Evolutionary conservation across 2,888 invertebrate species (phyloP).

Genomic region (Autographa gamma): DNA sequence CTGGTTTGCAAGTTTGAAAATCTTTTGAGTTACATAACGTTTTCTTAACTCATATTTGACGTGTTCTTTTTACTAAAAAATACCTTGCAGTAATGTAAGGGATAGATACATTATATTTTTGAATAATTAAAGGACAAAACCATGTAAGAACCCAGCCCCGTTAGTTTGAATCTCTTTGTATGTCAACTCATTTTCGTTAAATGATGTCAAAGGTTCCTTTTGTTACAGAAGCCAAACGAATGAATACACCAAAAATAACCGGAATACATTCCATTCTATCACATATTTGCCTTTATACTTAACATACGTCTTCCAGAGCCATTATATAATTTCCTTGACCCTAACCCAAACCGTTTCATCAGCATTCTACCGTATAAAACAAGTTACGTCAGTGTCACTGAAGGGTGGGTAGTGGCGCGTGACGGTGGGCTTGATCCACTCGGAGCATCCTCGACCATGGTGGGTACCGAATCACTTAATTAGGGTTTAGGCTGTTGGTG

Average conservation of each 20-base stretch:
- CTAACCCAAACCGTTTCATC: slow-evolving; percentile 14
- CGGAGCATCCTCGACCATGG: slow-evolving; percentile 47
- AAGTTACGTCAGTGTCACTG: slow-evolving; percentile 32
- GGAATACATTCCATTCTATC: neutral
- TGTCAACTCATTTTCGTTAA: too few relatives aligned
- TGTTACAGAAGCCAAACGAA: too few relatives aligned
- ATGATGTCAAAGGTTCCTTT: too few relatives aligned
- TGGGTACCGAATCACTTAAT: slow-evolving; percentile 43
- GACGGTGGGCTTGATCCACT: slow-evolving; percentile 31
- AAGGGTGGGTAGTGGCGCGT: slow-evolving; percentile 49
- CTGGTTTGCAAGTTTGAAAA: neutral
- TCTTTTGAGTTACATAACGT: neutral
- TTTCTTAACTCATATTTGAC: neutral
- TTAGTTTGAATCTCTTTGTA: too few relatives aligned
- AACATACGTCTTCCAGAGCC: neutral
- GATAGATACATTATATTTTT: too few relatives aligned
- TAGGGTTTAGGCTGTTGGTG: slow-evolving; percentile 28
- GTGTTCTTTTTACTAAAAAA: neutral
- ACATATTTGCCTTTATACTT: too few relatives aligned
- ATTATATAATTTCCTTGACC: neutral
- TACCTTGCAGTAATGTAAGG: neutral
- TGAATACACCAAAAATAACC: neutral
- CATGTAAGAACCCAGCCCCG: too few relatives aligned
- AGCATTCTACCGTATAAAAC: slow-evolving; percentile 48
- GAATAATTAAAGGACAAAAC: too few relatives aligned